These are phyloP conservation scores for Staurois parvus DNA, from an alignment of 2,797 vertebrate species.

Conservation along the genomic window DNA sequence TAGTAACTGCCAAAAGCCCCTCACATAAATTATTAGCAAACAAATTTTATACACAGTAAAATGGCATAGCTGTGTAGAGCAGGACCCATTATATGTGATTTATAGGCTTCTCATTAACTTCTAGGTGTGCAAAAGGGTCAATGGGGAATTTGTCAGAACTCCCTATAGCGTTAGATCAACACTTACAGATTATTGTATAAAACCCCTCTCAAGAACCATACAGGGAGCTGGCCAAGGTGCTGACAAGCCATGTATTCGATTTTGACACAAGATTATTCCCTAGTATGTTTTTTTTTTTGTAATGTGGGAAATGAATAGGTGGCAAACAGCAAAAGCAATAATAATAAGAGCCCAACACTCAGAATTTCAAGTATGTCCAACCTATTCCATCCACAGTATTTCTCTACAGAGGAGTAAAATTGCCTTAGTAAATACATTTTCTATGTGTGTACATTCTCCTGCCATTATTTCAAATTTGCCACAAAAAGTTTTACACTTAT, in stretches of 20 bases:
- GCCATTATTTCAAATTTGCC: too few species aligned
- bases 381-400: not conserved
- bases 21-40: constrained; percentile 12
- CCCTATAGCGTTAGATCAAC: constrained; percentile 28
- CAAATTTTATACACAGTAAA: not conserved
- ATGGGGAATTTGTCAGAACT: not conserved
- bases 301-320: constrained; percentile 42
- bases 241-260: constrained; percentile 13
- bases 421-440: too few species aligned
- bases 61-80: not conserved
- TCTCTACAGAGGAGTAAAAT: not conserved
- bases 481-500: too few species aligned
- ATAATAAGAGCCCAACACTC: not conserved
- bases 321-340: not conserved
- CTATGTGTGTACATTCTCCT: too few species aligned
- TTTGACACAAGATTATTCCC: constrained; percentile 38
- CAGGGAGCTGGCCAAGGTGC: constrained; percentile 30
- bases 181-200: constrained; percentile 5
- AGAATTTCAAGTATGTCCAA: not conserved
- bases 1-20: constrained; percentile 17
- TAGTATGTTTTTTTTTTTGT: constrained; percentile 47
- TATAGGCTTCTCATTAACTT: constrained; percentile 26
- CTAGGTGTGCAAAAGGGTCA: constrained; percentile 1
- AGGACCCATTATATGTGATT: not conserved
- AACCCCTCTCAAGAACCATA: constrained; percentile 25